Evolutionary conservation across 2,113 vertebrate species (phyloP), one percentile per base, ranked within the genome.

Genomic region (Syngnathus scovelli): DNA sequence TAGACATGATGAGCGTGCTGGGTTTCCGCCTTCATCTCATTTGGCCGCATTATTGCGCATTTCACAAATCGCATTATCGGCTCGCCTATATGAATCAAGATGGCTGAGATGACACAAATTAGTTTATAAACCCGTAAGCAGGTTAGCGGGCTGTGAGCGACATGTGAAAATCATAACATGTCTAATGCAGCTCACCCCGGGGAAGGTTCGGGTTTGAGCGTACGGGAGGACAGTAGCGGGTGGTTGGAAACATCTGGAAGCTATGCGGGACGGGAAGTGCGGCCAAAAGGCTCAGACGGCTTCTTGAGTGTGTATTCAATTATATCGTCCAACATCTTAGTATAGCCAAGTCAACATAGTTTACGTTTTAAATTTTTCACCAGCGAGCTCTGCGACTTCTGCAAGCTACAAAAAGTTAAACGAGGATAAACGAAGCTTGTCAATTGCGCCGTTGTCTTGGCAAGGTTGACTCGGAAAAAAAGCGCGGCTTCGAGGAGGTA

Each of bases 371-470:
- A 6, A 51, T 51, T 19, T 16, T 6, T 13, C 46, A 48, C 6
- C 5, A 16, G 46, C 10, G 15, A 15, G 15, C 13, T 18, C 15
- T 48, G 12, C 46, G 46, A 7, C 19, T 9, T 5, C 9, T 16
- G 15, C 15, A 48, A 16, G 44, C 44, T 48, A 48, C 15, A 4
- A 0, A 46, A 48, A 48, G 15, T 48, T 16, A 48, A 48, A 15
- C 44, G 5, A 48, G 5, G 15, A 15, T 16, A 18, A 48, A 48
- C 15, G 6, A 6, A 48, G 15, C 15, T 48, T 6, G 61, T 84
- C 85, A 82, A 85, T 72, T 56, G 78, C 7, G 48, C 38, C 67
- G 73, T 58, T 81, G 83, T 83, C 27, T 3, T 33, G 27, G 27
- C 27, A 33, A 15, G 54, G 23, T 60, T 7, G 56, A 70, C 7